Evolutionary conservation across 2,888 invertebrate genomes (phyloP).

Genomic region (Diloba caeruleocephala): DNA sequence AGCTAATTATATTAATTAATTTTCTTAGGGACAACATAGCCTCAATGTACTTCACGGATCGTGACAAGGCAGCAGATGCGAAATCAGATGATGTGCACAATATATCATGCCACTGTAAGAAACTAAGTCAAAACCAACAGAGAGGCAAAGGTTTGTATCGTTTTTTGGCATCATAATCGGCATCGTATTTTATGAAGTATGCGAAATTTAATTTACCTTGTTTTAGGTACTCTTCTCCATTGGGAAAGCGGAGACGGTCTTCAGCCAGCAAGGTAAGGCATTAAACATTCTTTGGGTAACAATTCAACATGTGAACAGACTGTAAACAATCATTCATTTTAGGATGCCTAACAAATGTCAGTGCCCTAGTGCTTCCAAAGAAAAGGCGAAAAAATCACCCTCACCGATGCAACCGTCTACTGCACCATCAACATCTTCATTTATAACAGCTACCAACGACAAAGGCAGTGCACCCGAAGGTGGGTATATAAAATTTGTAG

Average conservation of each 20-base stretch:
- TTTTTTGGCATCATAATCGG: background rate
- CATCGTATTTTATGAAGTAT: background rate
- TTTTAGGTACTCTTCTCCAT: conserved; percentile 35
- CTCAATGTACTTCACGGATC: conserved; percentile 65
- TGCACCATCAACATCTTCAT: conserved; percentile 69
- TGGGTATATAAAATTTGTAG: conserved; percentile 71
- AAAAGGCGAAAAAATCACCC: conserved; percentile 7
- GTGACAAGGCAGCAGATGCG: conserved; percentile 18
- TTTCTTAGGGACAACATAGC: conserved; percentile 75
- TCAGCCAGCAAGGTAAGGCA: conserved; percentile 48
- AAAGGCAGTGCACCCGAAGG: conserved; percentile 60
- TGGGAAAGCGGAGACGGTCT: conserved; percentile 51
- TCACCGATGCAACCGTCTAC: conserved; percentile 52
- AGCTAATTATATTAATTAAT: conserved; percentile 15
- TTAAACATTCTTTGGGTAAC: background rate
- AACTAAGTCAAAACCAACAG: conserved; percentile 27
- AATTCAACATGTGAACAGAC: background rate
- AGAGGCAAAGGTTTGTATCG: conserved; percentile 35
- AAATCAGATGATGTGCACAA: conserved; percentile 6
- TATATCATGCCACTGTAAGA: conserved; percentile 32
- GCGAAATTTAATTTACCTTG: background rate
- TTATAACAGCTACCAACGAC: conserved; percentile 66
- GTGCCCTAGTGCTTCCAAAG: conserved; percentile 28
- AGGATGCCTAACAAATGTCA: conserved; percentile 33
- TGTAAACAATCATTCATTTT: conserved; percentile 10